phyloP scores from a whole-genome alignment of 2,797 vertebrate species.

The Australoheros facetus region DNA sequence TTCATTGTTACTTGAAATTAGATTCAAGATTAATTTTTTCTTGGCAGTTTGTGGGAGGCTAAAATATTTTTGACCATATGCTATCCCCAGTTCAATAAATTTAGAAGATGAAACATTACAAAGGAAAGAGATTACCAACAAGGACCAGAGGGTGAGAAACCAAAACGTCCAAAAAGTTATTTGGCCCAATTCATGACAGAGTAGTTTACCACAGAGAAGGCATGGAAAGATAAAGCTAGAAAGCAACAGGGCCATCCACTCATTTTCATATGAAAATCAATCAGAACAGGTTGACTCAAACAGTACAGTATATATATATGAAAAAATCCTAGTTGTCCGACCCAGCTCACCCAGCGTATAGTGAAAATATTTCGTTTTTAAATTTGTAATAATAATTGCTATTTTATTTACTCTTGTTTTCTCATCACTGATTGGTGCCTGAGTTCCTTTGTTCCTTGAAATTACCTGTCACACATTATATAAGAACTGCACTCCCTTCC shows the following conservation, averaged over 20 bases:
- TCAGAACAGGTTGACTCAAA: neutral
- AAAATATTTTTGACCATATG: neutral
- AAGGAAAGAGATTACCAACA: too few relatives aligned
- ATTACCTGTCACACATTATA: too few relatives aligned
- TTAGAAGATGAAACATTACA: neutral
- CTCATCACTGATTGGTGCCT: neutral
- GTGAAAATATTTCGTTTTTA: neutral
- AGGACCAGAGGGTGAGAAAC: neutral
- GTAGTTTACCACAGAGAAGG: neutral
- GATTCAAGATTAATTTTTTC: neutral
- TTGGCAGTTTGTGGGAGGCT: neutral
- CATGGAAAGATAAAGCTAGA: neutral
- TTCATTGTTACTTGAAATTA: neutral
- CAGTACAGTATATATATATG: too few relatives aligned
- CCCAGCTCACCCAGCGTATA: neutral
- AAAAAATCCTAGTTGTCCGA: neutral
- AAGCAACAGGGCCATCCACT: too few relatives aligned
- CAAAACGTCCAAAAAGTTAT: neutral
- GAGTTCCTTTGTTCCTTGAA: neutral
- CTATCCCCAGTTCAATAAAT: neutral
- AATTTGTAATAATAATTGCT: neutral
- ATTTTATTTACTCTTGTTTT: neutral
- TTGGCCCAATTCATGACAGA: neutral
- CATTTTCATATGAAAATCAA: neutral
- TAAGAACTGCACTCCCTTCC: neutral